These are phyloP conservation scores for Ryuthela nishihirai DNA, from an alignment of 2,888 invertebrate genomes.

Conservation along the genomic window DNA sequence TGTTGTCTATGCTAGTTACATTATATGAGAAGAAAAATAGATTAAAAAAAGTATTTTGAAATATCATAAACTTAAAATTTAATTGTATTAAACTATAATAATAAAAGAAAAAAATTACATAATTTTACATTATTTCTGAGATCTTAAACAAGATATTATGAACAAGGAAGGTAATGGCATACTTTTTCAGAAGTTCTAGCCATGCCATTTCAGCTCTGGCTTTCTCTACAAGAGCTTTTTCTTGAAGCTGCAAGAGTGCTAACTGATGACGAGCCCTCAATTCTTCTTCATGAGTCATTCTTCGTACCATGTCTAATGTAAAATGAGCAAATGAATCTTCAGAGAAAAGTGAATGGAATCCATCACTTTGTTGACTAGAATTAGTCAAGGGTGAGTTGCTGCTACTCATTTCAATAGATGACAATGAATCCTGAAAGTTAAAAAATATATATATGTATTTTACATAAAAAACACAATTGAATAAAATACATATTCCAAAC, in stretches of 20 bases:
- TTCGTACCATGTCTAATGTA: constrained; percentile 50
- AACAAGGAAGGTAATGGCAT: too few relatives aligned
- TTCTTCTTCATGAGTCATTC: constrained; percentile 64
- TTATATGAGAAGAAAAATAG: too few relatives aligned
- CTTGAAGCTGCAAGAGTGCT: constrained; percentile 62
- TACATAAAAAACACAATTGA: background rate
- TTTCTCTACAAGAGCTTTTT: constrained; percentile 64
- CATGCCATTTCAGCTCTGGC: constrained; percentile 62
- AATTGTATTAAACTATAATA: too few relatives aligned
- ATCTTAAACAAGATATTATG: too few relatives aligned
- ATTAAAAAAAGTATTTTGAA: too few relatives aligned
- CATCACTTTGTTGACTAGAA: background rate
- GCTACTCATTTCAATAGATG: constrained; percentile 14
- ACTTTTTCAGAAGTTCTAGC: constrained; percentile 64
- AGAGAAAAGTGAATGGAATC: constrained; percentile 7
- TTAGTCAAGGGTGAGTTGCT: constrained; percentile 3
- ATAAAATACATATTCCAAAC: background rate
- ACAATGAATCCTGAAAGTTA: constrained; percentile 22
- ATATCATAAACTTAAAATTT: too few relatives aligned
- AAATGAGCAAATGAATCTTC: constrained; percentile 51
- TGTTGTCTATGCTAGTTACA: too few relatives aligned
- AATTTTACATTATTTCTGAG: too few relatives aligned
- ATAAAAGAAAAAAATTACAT: too few relatives aligned
- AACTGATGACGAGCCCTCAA: constrained; percentile 63
- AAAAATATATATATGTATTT: background rate